Evolutionary conservation across 2,888 invertebrate species (phyloP), one percentile per base, ranked within the genome.

Genomic region (Spisula solida): DNA sequence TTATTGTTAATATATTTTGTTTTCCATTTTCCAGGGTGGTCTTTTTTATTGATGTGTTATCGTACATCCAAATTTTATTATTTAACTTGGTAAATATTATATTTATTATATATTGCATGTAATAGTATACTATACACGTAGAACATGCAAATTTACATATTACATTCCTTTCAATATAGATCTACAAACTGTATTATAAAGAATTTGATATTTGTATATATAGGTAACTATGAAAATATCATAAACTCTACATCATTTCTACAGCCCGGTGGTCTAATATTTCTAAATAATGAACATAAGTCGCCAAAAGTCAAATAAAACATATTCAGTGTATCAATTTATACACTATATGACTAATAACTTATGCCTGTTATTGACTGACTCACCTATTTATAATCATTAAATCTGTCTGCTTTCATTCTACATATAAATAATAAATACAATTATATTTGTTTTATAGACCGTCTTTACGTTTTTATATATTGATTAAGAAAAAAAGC

Each of bases 361-460:
- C 16, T 8, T 25, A 60, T 60, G 1, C 34, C 14, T 31, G 75
- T 16, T 75, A 75, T 75, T 31, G 31, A 75, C 75, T 31, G 34
- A 31, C 34, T 75, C 75, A 31, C 31, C 75, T 18, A 75, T 75
- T 18, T 34, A 75, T 75, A 31, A 75, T 75, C 75, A 75, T 75
- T 75, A 75, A 75, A 75, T 75, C 31, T 16, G 34, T 8, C 29
- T 34, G 60, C 16, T 75, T 75, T 75, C 34, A 75, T 75, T 75
- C 75, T 34, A 31, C 18, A 34, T 75, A 75, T 75, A 75, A 25
- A 75, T 75, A 31, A 75, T 75, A 75, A 75, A 75, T 75, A 75
- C 31, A 4, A 75, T 34, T 25, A 75, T 75, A 75, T 34, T 75
- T 75, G 75, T 75, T 75, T 75, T 75, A 75, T 75, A 5, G 18